phyloP scores from a whole-genome alignment of 1,140 invertebrate species.

The Cotesia vestalis region DNA sequence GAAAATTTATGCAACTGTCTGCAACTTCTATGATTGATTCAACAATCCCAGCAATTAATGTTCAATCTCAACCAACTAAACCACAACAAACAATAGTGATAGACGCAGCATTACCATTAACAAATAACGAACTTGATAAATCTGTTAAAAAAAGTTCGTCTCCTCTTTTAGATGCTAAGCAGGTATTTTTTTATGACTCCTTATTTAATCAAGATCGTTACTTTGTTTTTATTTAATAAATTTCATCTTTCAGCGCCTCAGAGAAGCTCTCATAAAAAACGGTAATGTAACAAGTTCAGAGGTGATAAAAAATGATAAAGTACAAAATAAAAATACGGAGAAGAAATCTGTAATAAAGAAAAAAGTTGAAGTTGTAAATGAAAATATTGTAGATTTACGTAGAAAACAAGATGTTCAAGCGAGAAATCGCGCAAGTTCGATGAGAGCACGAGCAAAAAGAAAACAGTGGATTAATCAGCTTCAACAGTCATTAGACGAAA shows the following conservation, averaged over 20 bases:
- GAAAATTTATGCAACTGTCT: slow-evolving; percentile 64
- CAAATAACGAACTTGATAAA: slow-evolving; percentile 35
- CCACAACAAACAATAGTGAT: slow-evolving; percentile 46
- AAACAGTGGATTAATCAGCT: slow-evolving; percentile 75
- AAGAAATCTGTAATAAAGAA: slow-evolving; percentile 39
- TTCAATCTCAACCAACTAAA: slow-evolving; percentile 30
- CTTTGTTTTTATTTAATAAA: slow-evolving; percentile 4
- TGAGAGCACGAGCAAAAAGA: slow-evolving; percentile 77
- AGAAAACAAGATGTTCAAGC: slow-evolving; percentile 70
- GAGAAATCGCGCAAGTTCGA: slow-evolving; percentile 79
- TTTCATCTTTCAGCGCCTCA: slow-evolving; percentile 59
- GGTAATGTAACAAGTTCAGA: slow-evolving; percentile 35
- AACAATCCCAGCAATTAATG: slow-evolving; percentile 28
- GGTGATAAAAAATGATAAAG: background rate
- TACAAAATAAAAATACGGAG: slow-evolving; percentile 40
- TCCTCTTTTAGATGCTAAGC: slow-evolving; percentile 56
- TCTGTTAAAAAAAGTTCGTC: slow-evolving; percentile 35
- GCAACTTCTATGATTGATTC: slow-evolving; percentile 53
- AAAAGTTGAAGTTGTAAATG: background rate
- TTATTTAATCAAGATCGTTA: slow-evolving; percentile 3
- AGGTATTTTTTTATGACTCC: slow-evolving; percentile 48
- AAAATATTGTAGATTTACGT: slow-evolving; percentile 44
- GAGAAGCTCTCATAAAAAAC: slow-evolving; percentile 57
- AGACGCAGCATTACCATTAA: slow-evolving; percentile 51
- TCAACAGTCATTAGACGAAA: slow-evolving; percentile 60